These are phyloP conservation scores for Aphis gossypii DNA, from an alignment of 1,140 invertebrate species.

Conservation along the genomic window DNA sequence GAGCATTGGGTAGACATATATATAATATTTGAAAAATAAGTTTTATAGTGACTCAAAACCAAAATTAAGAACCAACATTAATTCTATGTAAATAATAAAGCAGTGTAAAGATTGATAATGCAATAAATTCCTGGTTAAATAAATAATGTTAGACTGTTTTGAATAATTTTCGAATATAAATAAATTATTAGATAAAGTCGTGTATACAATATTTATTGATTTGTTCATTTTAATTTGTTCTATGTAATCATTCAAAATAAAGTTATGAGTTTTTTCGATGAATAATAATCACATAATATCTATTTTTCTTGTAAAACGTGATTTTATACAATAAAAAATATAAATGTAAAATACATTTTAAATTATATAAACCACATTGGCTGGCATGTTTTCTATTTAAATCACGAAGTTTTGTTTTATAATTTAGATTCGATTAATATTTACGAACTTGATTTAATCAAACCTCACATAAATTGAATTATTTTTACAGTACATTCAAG, in stretches of 20 bases:
- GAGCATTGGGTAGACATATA: neutral
- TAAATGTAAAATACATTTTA: neutral
- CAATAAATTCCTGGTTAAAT: neutral
- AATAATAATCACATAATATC: neutral
- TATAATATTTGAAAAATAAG: neutral
- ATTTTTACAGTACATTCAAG: neutral
- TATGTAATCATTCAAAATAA: neutral
- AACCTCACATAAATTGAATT: neutral
- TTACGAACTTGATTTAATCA: too few species aligned
- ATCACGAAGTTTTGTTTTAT: neutral
- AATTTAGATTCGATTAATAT: neutral
- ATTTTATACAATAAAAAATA: neutral
- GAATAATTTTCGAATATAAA: constrained; percentile 18
- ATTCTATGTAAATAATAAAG: neutral
- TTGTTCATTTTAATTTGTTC: constrained; percentile 11
- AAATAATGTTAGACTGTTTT: neutral
- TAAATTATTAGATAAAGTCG: neutral
- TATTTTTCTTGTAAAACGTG: constrained; percentile 3
- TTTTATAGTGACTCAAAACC: neutral
- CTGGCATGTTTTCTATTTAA: neutral
- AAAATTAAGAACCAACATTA: neutral
- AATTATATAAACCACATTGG: neutral
- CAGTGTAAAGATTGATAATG: neutral
- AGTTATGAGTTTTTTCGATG: neutral
- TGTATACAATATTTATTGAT: constrained; percentile 1